Evolutionary conservation across 2,797 vertebrate species (phyloP), one percentile per base, ranked within the genome.

Genomic region (Hozukius guyotensis): DNA sequence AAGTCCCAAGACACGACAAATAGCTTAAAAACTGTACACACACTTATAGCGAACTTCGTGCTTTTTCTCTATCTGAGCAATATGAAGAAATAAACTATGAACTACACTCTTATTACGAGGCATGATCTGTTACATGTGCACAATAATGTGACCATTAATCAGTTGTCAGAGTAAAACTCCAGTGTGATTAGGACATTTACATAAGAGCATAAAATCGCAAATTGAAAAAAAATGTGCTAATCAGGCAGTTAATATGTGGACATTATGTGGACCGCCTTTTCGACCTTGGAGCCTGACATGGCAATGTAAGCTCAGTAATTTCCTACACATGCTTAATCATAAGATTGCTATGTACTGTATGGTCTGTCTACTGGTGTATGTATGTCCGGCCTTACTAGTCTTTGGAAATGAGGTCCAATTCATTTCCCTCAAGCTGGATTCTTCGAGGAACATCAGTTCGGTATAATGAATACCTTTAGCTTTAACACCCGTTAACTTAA

Each of bases 211-310:
- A 62, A 69, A 67, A 71, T 77, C 13, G 8, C 25, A 68, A 36
- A 61, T 46, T 36, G 12, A 49, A 53, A 61, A 29, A 7, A 42
- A 63, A 64, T 2, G 29, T 5, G 22, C 7, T 42, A 57, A 70
- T 72, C 34, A 64, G 32, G 31, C n/a, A 62, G 8, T 75, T 70
- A 62, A 74, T 55, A 42, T 18, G 13, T 72, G 53, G 22, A 42
- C 13, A 81, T 79, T 29, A 66, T 60, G 60, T 34, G 7, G 13
- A 25, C 34, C 34, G 63, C 11, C 29, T 78, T 75, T 72, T 59
- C 71, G 52, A 78, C 73, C 72, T 79, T 69, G 72, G n/a, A 2
- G 10, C 14, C 56, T 22, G 20, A 80, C 29, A 78, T 8, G 46
- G 63, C 62, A 57, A 61, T 8, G 11, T 34, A 38, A 20, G 71